Percentiles rank a stretch among this genome's conserved stretches.
Evolutionary conservation across 1,140 invertebrate genomes (phyloP).

Genomic region (Zaprionus inermis): DNA sequence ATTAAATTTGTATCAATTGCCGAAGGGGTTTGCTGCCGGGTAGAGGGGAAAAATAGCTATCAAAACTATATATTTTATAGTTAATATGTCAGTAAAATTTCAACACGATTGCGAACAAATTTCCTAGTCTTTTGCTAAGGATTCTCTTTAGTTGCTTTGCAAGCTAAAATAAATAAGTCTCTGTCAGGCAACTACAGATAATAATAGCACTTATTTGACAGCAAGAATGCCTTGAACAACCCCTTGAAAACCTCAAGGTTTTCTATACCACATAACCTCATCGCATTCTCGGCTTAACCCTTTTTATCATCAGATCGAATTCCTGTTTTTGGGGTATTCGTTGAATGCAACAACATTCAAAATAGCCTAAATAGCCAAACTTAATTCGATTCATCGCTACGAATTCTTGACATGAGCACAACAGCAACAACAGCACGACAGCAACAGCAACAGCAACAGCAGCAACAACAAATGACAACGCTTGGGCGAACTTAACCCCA

Average conservation of each 20-base stretch:
- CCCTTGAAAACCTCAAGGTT: neutral
- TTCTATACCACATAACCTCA: neutral
- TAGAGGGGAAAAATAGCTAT: neutral
- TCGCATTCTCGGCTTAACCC: neutral
- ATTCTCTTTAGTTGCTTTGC: neutral
- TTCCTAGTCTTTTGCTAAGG: too few species aligned
- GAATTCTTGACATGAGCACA: slow-evolving; percentile 31
- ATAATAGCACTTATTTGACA: neutral
- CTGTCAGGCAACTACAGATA: neutral
- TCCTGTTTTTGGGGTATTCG: neutral
- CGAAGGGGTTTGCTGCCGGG: neutral
- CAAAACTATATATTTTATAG: neutral
- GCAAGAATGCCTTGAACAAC: neutral
- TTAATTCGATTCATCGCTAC: slow-evolving; percentile 8
- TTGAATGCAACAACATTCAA: too few species aligned
- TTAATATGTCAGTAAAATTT: too few species aligned
- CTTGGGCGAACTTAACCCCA: slow-evolving; percentile 68
- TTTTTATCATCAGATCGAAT: neutral
- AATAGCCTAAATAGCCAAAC: slow-evolving; percentile 8
- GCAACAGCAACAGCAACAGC: too few species aligned
- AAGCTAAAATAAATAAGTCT: neutral
- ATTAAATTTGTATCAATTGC: slow-evolving; percentile 24
- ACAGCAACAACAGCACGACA: too few species aligned
- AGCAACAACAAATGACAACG: slow-evolving; percentile 42
- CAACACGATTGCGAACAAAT: too few species aligned